Conservation (phyloP, 2,888 invertebrate genomes). For the Stratiomys singularior region DNA sequence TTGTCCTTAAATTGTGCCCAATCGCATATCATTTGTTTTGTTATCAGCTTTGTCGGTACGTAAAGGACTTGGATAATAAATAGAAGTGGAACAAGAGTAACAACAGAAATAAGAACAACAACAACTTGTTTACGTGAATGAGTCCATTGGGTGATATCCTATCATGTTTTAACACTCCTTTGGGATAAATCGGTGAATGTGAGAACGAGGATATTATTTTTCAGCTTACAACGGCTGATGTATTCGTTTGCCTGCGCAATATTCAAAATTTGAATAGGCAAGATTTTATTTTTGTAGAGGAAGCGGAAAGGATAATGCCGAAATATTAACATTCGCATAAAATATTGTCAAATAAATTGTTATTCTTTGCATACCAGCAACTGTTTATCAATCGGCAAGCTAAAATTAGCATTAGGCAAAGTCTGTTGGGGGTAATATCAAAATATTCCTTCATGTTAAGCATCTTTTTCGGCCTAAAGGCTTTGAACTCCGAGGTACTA, state of each 20-base stretch:
- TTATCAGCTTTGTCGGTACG: slow-evolving; percentile 4
- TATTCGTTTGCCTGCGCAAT: slow-evolving; percentile 25
- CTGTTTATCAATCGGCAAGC: too few species aligned
- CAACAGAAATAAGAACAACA: slow-evolving; percentile 12
- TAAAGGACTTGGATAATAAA: slow-evolving; percentile 6
- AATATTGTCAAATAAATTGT: too few species aligned
- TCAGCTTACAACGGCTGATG: slow-evolving; percentile 9
- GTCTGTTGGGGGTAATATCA: too few species aligned
- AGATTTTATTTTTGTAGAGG: too few species aligned
- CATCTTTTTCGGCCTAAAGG: too few species aligned
- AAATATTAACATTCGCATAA: too few species aligned
- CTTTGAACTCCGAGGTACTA: too few species aligned
- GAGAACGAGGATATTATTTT: slow-evolving; percentile 2
- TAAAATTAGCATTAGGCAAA: too few species aligned
- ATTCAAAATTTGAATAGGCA: neutral
- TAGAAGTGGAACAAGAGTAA: neutral
- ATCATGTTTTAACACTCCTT: slow-evolving; percentile 39
- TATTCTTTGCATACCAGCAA: too few species aligned
- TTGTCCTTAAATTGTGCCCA: slow-evolving; percentile 33
- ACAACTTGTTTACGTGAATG: slow-evolving; percentile 43
- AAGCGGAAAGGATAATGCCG: too few species aligned
- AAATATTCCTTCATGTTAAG: too few species aligned
- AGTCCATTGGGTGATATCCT: slow-evolving; percentile 43
- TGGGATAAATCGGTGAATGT: slow-evolving; percentile 30
- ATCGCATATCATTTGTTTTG: slow-evolving; percentile 37